These are phyloP conservation scores for Pycnomerus fuliginosus DNA, from an alignment of 2,888 invertebrate species.

Conservation along the genomic window DNA sequence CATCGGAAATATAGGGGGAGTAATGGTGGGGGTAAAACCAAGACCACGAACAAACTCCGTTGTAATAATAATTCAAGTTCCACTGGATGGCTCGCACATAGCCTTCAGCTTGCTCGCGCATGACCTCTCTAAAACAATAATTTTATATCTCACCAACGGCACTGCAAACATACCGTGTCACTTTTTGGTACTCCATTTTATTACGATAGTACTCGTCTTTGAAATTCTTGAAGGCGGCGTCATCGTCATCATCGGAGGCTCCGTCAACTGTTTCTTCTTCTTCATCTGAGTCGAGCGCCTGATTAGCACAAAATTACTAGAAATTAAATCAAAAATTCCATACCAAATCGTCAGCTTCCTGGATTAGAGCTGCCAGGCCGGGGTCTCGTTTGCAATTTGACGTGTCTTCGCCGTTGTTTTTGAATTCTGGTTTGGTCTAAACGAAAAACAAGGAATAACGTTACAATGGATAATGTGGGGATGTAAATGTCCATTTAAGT, in stretches of 20 bases:
- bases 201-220: slow-evolving; percentile 91
- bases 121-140: slow-evolving; percentile 63
- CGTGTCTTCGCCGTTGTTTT: slow-evolving; percentile 42
- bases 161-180: slow-evolving; percentile 66
- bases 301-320: slow-evolving; percentile 8
- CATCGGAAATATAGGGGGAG: slow-evolving; percentile 93
- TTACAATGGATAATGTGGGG: too few species aligned
- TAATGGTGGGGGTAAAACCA: slow-evolving; percentile 99
- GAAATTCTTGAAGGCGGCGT: slow-evolving; percentile 68
- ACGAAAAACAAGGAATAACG: slow-evolving; percentile 1
- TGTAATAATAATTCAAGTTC: slow-evolving; percentile 95
- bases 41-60: slow-evolving; percentile 95
- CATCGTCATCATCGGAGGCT: slow-evolving; percentile 43
- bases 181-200: slow-evolving; percentile 78
- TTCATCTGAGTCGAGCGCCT: neutral
- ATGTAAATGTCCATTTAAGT: too few species aligned
- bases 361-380: slow-evolving; percentile 63
- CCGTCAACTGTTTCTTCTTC: slow-evolving; percentile 9
- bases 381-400: slow-evolving; percentile 48
- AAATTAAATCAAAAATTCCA: slow-evolving; percentile 16
- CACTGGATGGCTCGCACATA: slow-evolving; percentile 95
- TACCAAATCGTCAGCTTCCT: slow-evolving; percentile 41
- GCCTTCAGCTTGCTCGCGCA: slow-evolving; percentile 79
- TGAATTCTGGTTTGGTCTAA: neutral
- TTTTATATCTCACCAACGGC: neutral